Evolutionary conservation across 2,113 vertebrate genomes (phyloP).

Genomic region (Budorcas taxicolor): DNA sequence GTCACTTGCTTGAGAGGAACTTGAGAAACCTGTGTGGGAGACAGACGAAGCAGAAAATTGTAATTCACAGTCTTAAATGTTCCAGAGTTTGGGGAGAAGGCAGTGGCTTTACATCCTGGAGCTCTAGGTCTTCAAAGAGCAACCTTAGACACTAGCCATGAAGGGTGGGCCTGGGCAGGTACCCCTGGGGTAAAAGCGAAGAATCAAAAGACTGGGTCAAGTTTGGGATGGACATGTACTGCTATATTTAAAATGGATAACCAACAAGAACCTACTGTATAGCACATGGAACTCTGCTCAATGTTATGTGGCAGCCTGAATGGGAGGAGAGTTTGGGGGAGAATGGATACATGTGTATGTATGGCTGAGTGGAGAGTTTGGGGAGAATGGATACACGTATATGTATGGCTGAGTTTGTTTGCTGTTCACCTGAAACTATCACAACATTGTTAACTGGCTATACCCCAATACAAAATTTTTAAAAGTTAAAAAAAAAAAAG

Average conservation of each 20-base stretch:
- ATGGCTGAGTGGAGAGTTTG: background rate
- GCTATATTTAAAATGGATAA: background rate
- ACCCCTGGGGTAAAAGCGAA: background rate
- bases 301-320: background rate
- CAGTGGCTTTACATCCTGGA: background rate
- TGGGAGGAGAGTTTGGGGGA: background rate
- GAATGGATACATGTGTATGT: background rate
- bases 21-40: background rate
- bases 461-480: background rate
- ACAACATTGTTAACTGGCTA: background rate
- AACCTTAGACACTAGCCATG: background rate
- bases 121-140: background rate
- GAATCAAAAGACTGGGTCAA: background rate
- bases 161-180: background rate
- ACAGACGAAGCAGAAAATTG: background rate
- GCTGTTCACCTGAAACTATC: background rate
- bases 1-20: background rate
- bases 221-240: background rate
- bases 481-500: background rate
- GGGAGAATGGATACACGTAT: background rate
- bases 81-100: background rate
- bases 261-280: background rate
- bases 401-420: background rate
- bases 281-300: background rate
- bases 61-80: background rate